Evolutionary conservation across 2,888 invertebrate species (phyloP).

Genomic region (Rotaria macrura): DNA sequence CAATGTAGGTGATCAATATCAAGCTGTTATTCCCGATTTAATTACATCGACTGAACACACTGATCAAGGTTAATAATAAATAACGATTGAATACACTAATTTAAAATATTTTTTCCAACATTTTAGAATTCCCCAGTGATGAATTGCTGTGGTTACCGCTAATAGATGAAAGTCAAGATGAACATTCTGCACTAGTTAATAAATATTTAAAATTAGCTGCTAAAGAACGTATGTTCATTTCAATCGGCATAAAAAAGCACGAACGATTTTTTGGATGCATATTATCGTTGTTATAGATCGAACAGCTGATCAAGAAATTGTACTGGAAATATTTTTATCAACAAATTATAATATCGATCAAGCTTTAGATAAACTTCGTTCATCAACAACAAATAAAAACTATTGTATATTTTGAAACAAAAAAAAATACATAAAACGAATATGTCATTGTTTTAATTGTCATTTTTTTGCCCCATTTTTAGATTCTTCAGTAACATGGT

Average conservation of each 20-base stretch:
- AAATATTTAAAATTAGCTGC: constrained; percentile 7
- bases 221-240: constrained; percentile 12
- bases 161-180: background rate
- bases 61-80: background rate
- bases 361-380: constrained; percentile 13
- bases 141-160: background rate
- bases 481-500: constrained; percentile 61
- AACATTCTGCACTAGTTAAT: background rate
- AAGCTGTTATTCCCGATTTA: background rate
- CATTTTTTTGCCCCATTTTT: no score
- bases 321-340: background rate
- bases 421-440: no score
- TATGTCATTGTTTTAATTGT: no score
- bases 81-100: background rate
- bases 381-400: constrained; percentile 54
- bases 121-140: background rate
- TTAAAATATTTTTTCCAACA: background rate
- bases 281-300: background rate
- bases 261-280: no score
- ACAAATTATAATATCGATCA: background rate
- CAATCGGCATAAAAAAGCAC: background rate
- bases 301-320: constrained; percentile 18
- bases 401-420: background rate
- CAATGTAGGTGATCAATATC: background rate
- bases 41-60: background rate